These are phyloP conservation scores for Hypocryptadius cinnamomeus DNA, from an alignment of 2,113 vertebrate species.

Conservation along the genomic window DNA sequence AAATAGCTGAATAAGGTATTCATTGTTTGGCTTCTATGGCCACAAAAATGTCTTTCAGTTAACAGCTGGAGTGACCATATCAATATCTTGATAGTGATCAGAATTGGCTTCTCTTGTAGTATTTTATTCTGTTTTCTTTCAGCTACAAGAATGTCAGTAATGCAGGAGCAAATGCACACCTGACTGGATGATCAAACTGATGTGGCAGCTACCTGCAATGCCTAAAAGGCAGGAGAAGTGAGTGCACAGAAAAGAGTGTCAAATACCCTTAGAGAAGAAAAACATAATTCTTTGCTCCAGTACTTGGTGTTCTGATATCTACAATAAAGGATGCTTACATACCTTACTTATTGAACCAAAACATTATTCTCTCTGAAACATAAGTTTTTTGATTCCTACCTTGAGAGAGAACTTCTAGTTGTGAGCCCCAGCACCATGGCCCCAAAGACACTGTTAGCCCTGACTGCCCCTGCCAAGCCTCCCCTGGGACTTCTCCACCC, in stretches of 20 bases:
- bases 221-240: background rate
- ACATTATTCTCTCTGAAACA: background rate
- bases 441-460: background rate
- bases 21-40: background rate
- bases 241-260: background rate
- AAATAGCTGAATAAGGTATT: background rate
- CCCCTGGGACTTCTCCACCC: background rate
- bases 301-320: background rate
- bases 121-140: background rate
- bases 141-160: conserved; percentile 4
- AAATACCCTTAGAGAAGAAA: background rate
- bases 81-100: background rate
- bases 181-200: background rate
- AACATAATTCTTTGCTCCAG: background rate
- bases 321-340: background rate
- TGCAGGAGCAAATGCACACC: background rate
- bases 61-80: background rate
- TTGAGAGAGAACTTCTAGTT: background rate
- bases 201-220: background rate
- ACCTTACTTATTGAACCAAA: background rate
- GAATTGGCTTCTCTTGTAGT: background rate
- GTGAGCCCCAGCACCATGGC: background rate
- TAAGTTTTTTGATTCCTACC: background rate
- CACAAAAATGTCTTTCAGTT: conserved; percentile 6
- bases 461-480: background rate